Conservation (phyloP, 1,140 invertebrate genomes). For the Adoxophyes honmai region DNA sequence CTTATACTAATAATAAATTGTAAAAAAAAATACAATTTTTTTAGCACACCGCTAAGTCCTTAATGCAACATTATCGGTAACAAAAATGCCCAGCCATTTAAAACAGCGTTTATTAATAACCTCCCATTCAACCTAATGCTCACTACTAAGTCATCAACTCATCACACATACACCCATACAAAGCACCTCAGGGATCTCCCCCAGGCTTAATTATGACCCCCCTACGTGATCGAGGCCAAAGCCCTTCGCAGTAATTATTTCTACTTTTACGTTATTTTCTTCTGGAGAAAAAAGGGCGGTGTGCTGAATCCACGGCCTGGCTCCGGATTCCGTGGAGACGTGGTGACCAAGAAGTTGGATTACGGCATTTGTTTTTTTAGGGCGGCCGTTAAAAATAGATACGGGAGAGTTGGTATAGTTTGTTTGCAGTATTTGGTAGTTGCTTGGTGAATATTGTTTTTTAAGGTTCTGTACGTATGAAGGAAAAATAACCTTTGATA, state of each 20-base stretch:
- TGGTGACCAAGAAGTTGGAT: neutral
- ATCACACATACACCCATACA: constrained; percentile 4
- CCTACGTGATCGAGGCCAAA: constrained; percentile 23
- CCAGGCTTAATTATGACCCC: constrained; percentile 37
- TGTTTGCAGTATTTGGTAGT: neutral
- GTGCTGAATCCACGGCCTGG: neutral
- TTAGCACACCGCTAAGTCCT: too few species aligned
- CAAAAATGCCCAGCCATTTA: too few species aligned
- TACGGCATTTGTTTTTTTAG: neutral
- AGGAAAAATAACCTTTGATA: too few species aligned
- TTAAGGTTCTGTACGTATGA: too few species aligned
- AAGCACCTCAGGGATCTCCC: constrained; percentile 20
- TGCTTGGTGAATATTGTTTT: neutral
- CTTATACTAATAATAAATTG: too few species aligned
- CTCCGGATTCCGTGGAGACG: neutral
- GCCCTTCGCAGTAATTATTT: constrained; percentile 39
- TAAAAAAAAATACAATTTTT: too few species aligned
- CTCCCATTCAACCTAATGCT: too few species aligned
- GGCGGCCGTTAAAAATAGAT: too few species aligned
- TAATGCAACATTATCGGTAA: too few species aligned
- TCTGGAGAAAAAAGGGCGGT: neutral
- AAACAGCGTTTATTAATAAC: too few species aligned
- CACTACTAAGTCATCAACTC: constrained; percentile 3
- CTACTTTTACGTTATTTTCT: constrained; percentile 32
- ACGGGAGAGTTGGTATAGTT: too few species aligned